A percentile compares a stretch with the other conserved stretches of the same genome.
These are phyloP conservation scores for Nasonia vitripennis DNA, from an alignment of 1,140 invertebrate genomes.

Conservation along the genomic window DNA sequence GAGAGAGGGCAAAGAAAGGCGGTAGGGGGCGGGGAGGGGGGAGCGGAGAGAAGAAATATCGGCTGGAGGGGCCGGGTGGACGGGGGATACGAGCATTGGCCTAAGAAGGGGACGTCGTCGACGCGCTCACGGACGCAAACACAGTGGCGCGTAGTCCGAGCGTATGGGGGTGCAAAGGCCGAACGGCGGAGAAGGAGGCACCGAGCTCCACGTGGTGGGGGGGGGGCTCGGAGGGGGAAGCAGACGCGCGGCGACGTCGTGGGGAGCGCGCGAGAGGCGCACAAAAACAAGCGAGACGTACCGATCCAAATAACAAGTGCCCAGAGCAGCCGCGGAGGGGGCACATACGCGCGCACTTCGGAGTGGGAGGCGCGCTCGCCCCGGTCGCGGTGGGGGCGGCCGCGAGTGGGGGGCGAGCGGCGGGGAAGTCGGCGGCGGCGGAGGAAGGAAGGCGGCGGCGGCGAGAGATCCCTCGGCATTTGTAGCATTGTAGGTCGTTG, in stretches of 20 bases:
- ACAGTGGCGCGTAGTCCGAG: background rate
- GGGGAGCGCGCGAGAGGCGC: constrained; percentile 1
- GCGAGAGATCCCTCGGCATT: constrained; percentile 66
- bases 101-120: constrained; percentile 27
- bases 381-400: background rate
- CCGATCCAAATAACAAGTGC: constrained; percentile 18
- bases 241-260: background rate
- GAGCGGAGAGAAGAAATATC: constrained; percentile 1
- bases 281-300: constrained; percentile 37
- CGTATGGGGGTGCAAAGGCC: constrained; percentile 43
- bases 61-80: background rate
- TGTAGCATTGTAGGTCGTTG: constrained; percentile 73
- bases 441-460: constrained; percentile 52
- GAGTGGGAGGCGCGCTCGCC: background rate
- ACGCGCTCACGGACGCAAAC: background rate
- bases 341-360: constrained; percentile 1
- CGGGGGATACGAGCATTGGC: background rate
- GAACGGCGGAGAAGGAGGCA: background rate
- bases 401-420: constrained; percentile 32
- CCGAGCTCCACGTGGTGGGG: constrained; percentile 48
- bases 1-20: background rate
- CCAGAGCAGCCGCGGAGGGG: background rate
- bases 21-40: constrained; percentile 10
- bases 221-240: background rate
- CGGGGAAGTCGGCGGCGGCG: constrained; percentile 36